Evolutionary conservation across 2,888 invertebrate species (phyloP).

Genomic region (Ceratothoa steindachneri): DNA sequence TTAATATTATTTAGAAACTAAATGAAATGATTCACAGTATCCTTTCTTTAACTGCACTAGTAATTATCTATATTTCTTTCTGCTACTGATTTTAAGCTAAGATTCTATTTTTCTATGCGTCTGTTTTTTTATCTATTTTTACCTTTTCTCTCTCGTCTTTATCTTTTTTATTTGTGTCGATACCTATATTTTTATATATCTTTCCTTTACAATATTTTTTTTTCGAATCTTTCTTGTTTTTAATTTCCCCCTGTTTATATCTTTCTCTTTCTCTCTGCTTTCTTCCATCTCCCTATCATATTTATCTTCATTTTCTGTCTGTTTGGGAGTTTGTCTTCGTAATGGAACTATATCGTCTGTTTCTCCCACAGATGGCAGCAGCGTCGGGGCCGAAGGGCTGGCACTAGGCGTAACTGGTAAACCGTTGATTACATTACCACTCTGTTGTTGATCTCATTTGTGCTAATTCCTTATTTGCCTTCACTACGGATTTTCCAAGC

Average conservation of each 20-base stretch:
- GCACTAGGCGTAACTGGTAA: not conserved
- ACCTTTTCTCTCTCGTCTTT: not conserved
- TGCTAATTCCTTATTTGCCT: not conserved
- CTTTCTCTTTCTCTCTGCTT: not conserved
- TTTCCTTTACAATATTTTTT: too few species aligned
- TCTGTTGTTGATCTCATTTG: not conserved
- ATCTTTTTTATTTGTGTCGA: too few species aligned
- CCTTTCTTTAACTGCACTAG: too few species aligned
- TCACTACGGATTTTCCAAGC: slow-evolving; percentile 10
- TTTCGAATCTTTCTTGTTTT: not conserved
- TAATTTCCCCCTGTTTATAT: not conserved
- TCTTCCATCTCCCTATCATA: not conserved
- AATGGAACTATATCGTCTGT: not conserved
- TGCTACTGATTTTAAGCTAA: too few species aligned
- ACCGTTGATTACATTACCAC: too few species aligned
- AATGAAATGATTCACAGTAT: too few species aligned
- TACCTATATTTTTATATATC: too few species aligned
- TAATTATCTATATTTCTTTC: too few species aligned
- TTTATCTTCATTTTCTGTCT: not conserved
- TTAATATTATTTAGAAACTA: too few species aligned
- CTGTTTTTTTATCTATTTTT: slow-evolving; percentile 7
- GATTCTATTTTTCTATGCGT: too few species aligned
- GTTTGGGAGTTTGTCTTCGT: not conserved
- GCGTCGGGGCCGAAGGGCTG: slow-evolving; percentile 1
- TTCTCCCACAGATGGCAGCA: slow-evolving; percentile 24